Evolutionary conservation across 2,888 invertebrate species (phyloP).

Genomic region (Agriotes lineatus): DNA sequence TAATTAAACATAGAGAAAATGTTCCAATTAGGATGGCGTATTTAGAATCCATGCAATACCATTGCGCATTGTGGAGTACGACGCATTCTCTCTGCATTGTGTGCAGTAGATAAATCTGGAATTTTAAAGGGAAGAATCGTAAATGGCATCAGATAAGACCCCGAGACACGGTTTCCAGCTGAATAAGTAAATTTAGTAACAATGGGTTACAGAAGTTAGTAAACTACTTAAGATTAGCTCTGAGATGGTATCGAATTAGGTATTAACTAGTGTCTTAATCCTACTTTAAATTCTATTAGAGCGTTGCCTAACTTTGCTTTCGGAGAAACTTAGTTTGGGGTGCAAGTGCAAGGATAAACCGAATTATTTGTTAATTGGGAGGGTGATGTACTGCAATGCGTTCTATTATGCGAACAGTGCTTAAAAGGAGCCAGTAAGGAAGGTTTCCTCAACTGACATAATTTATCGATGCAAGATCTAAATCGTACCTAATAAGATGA

Average conservation of each 20-base stretch:
- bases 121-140: constrained; percentile 23
- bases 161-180: constrained; percentile 24
- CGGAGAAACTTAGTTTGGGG: constrained; percentile 1
- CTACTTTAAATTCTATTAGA: constrained; percentile 40
- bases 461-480: background rate
- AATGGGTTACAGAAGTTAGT: constrained; percentile 38
- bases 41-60: too few species aligned
- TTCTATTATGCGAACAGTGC: too few species aligned
- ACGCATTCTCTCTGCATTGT: constrained; percentile 9
- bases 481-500: constrained; percentile 4
- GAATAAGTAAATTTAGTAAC: constrained; percentile 43
- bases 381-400: too few species aligned
- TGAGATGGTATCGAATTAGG: constrained; percentile 43
- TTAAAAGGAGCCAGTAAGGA: too few species aligned
- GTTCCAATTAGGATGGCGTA: too few species aligned
- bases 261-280: constrained; percentile 42
- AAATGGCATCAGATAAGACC: constrained; percentile 28
- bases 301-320: constrained; percentile 4
- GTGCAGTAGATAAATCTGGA: constrained; percentile 23
- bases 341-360: background rate
- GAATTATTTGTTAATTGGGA: background rate
- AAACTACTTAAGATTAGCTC: constrained; percentile 42
- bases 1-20: too few species aligned
- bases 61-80: too few species aligned
- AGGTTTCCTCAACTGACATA: background rate